Conservation (phyloP, 2,797 vertebrate species). For the Acanthiza pusilla region DNA sequence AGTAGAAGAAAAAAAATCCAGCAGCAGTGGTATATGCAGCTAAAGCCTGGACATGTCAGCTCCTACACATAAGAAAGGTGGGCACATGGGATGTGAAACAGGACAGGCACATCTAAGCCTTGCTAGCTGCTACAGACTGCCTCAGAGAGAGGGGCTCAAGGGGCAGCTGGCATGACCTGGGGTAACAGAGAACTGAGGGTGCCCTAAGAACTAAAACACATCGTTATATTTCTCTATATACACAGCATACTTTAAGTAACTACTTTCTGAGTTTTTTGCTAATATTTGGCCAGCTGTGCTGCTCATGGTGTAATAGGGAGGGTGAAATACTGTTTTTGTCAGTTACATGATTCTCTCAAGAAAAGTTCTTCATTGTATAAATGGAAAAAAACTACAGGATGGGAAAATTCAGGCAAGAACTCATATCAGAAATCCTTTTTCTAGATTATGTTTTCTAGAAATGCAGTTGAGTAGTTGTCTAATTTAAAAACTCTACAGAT, state of each 20-base stretch:
- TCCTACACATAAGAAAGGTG: background rate
- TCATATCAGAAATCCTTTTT: background rate
- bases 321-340: background rate
- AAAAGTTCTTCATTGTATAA: background rate
- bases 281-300: background rate
- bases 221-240: background rate
- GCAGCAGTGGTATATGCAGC: background rate
- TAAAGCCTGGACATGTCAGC: background rate
- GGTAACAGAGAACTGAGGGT: fast-evolving
- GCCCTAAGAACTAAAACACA: background rate
- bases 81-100: fast-evolving
- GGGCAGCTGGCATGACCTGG: background rate
- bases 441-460: background rate
- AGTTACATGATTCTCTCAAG: background rate
- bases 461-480: background rate
- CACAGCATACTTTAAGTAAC: fast-evolving
- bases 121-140: background rate
- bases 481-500: background rate
- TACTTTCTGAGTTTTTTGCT: background rate
- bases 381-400: background rate
- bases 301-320: background rate
- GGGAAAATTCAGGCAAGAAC: background rate
- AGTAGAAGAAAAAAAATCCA: background rate
- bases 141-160: background rate
- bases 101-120: background rate